These are phyloP conservation scores for Labeo calbasu DNA, from an alignment of 2,797 vertebrate genomes.

Conservation along the genomic window DNA sequence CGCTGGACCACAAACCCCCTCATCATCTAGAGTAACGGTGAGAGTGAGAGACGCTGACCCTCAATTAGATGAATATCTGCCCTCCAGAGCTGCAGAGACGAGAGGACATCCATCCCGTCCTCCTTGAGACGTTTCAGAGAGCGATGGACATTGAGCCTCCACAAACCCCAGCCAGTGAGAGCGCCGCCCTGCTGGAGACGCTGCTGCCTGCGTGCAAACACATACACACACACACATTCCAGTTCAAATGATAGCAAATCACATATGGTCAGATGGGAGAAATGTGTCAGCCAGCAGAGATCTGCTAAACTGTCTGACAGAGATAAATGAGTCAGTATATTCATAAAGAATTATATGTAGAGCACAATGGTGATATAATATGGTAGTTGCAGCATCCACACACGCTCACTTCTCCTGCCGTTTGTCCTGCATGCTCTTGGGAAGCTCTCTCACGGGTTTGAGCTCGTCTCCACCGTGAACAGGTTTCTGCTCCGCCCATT, in stretches of 20 bases:
- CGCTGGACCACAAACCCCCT: no score
- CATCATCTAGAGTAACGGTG: no score
- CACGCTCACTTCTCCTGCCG: conserved; percentile 78
- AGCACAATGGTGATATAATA: no score
- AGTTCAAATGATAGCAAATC: neutral
- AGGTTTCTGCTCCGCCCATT: conserved; percentile 60
- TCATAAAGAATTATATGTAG: no score
- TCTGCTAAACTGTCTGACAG: no score
- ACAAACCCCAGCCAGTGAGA: conserved; percentile 77
- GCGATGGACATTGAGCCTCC: conserved; percentile 75
- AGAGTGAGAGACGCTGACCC: conserved; percentile 15
- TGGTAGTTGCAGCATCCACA: neutral
- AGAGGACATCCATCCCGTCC: conserved; percentile 71
- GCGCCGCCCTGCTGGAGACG: conserved; percentile 64
- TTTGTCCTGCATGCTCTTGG: conserved; percentile 82
- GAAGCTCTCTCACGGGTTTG: conserved; percentile 72
- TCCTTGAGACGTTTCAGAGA: conserved; percentile 76
- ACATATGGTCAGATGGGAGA: neutral
- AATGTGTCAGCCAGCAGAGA: no score
- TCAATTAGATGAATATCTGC: conserved; percentile 85
- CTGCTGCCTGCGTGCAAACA: conserved; percentile 61
- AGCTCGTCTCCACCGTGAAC: conserved; percentile 40
- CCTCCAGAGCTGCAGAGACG: conserved; percentile 87
- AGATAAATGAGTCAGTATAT: no score
- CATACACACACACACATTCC: conserved; percentile 15